Percentiles rank a stretch among this genome's conserved stretches.
These are phyloP conservation scores for Cacoxenus indagator DNA, from an alignment of 2,888 invertebrate genomes.

Conservation along the genomic window DNA sequence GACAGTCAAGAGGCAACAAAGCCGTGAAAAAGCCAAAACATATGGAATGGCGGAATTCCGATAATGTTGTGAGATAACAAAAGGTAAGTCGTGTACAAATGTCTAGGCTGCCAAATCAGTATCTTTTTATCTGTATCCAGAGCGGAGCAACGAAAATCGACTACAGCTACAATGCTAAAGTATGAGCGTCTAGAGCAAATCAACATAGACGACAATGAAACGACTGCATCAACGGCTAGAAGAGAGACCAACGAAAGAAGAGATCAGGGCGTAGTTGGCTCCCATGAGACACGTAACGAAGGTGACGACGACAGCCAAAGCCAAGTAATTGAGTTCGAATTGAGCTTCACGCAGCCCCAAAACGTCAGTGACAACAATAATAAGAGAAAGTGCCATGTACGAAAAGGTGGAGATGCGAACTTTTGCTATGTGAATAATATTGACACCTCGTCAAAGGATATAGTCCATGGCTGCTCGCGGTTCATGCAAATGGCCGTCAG, in stretches of 20 bases:
- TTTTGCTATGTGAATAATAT: slow-evolving; percentile 38
- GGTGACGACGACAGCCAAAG: slow-evolving; percentile 51
- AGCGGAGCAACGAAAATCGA: background rate
- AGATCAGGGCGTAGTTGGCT: background rate
- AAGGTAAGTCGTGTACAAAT: background rate
- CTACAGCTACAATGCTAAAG: slow-evolving; percentile 47
- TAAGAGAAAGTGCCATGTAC: slow-evolving; percentile 10
- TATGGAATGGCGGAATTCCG: slow-evolving; percentile 39
- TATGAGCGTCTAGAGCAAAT: slow-evolving; percentile 66
- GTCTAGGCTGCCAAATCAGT: background rate
- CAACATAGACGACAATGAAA: slow-evolving; percentile 31
- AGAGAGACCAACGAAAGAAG: background rate
- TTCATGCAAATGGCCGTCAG: slow-evolving; percentile 70
- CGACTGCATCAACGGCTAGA: slow-evolving; percentile 16
- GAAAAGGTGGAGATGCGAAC: slow-evolving; percentile 34
- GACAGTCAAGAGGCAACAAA: background rate
- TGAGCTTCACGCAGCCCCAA: slow-evolving; percentile 31
- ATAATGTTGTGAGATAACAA: slow-evolving; percentile 22
- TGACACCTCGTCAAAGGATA: slow-evolving; percentile 24
- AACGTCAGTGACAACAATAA: slow-evolving; percentile 3
- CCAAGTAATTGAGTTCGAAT: slow-evolving; percentile 62
- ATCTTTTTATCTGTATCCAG: background rate
- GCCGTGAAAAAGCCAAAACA: slow-evolving; percentile 25
- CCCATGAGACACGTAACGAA: slow-evolving; percentile 19
- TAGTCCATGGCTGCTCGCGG: slow-evolving; percentile 46